Percentiles rank a stretch among this genome's conserved stretches.
Conservation (phyloP, 2,113 vertebrate genomes). For the Passer domesticus region DNA sequence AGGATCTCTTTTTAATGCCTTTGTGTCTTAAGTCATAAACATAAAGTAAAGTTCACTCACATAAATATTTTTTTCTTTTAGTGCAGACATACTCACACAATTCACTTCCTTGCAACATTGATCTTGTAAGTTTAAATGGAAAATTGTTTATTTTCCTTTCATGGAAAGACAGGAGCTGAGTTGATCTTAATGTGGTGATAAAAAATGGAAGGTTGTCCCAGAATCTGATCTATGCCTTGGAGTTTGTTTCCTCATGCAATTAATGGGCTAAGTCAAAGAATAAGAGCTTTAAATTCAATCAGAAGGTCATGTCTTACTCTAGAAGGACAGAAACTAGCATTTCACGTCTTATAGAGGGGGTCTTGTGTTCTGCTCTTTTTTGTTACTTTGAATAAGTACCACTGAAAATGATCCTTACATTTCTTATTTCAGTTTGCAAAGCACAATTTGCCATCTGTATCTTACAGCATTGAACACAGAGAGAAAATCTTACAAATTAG, state of each 20-base stretch:
- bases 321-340: background rate
- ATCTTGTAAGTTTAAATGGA: background rate
- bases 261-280: background rate
- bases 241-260: background rate
- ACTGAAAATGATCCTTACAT: background rate
- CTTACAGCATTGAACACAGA: background rate
- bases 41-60: background rate
- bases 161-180: background rate
- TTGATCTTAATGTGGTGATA: background rate
- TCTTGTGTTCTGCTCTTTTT: background rate
- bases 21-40: background rate
- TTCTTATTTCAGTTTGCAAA: background rate
- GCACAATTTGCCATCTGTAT: background rate
- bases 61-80: slow-evolving; percentile 15
- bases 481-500: background rate
- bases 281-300: background rate
- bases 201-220: background rate
- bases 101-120: background rate
- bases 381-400: background rate
- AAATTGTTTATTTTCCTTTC: slow-evolving; percentile 33
- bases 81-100: background rate
- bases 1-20: slow-evolving; percentile 19
- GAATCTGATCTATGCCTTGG: background rate
- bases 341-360: background rate
- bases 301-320: background rate